Percentiles rank a stretch among this genome's conserved stretches.
Conservation (phyloP, 2,888 invertebrate species). For the Hypomecis atomaria region DNA sequence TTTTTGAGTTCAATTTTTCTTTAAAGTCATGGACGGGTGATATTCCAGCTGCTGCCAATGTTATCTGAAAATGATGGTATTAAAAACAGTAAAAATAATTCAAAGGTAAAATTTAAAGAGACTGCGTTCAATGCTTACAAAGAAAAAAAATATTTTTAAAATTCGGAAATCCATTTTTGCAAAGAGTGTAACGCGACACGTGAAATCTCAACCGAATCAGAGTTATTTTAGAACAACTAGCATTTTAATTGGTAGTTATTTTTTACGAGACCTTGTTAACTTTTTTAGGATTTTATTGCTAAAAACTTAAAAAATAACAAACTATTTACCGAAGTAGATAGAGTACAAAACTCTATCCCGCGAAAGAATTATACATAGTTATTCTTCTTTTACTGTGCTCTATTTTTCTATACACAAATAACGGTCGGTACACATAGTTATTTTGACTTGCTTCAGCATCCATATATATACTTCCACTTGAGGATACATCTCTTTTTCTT, state of each 20-base stretch:
- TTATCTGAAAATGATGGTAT: slow-evolving; percentile 52
- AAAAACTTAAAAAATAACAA: too few relatives aligned
- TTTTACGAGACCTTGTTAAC: slow-evolving; percentile 27
- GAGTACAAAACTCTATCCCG: slow-evolving; percentile 56
- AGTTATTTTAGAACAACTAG: slow-evolving; percentile 2
- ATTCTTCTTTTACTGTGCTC: slow-evolving; percentile 74
- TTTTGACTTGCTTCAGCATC: slow-evolving; percentile 61
- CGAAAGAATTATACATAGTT: slow-evolving; percentile 75
- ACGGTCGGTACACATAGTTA: slow-evolving; percentile 69
- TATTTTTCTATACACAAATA: slow-evolving; percentile 71
- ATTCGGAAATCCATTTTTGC: slow-evolving; percentile 37
- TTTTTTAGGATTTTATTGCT: slow-evolving; percentile 9
- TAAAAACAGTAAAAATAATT: neutral
- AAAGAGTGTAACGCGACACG: neutral
- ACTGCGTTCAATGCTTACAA: slow-evolving; percentile 28
- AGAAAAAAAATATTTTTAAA: slow-evolving; percentile 16
- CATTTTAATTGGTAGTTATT: slow-evolving; percentile 19
- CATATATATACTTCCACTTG: slow-evolving; percentile 48
- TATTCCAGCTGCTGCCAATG: slow-evolving; percentile 61
- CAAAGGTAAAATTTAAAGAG: too few relatives aligned
- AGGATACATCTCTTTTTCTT: slow-evolving; percentile 24
- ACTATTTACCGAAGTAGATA: neutral
- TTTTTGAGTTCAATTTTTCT: slow-evolving; percentile 59
- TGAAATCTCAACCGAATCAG: slow-evolving; percentile 16
- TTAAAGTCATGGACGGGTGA: slow-evolving; percentile 75